Conservation (phyloP, 1,140 invertebrate genomes). For the Drosophila insularis region DNA sequence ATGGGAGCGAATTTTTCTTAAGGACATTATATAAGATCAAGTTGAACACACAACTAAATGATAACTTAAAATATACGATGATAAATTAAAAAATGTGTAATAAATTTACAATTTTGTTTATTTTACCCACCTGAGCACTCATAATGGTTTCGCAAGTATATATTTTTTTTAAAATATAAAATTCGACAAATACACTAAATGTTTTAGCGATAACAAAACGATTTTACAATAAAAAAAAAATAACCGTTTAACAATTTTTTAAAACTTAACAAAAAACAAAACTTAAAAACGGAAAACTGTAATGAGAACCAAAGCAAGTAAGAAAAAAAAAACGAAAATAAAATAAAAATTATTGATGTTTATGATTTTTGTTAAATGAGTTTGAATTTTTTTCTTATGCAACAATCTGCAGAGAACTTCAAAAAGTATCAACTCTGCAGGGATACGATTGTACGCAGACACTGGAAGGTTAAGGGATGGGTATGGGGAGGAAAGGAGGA, state of each 20-base stretch:
- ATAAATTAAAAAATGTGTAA: constrained; percentile 34
- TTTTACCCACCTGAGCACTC: constrained; percentile 73
- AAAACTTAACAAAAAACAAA: constrained; percentile 22
- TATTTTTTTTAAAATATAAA: constrained; percentile 38
- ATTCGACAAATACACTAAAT: constrained; percentile 32
- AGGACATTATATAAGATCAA: background rate
- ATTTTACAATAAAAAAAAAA: background rate
- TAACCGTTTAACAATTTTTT: constrained; percentile 35
- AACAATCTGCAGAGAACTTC: constrained; percentile 63
- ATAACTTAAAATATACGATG: constrained; percentile 12
- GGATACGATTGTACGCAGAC: constrained; percentile 44
- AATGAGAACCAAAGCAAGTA: constrained; percentile 33
- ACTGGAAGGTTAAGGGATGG: constrained; percentile 51
- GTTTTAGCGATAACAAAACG: constrained; percentile 16
- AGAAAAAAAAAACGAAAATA: constrained; percentile 2
- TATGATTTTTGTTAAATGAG: constrained; percentile 28
- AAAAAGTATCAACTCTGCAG: constrained; percentile 23
- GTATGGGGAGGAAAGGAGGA: background rate
- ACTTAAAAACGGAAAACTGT: constrained; percentile 30
- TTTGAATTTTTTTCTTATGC: constrained; percentile 64
- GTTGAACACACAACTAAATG: background rate
- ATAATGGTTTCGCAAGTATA: constrained; percentile 37
- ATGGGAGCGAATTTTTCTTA: background rate
- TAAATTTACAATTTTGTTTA: constrained; percentile 14
- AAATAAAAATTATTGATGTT: constrained; percentile 18